These are phyloP conservation scores for Pachydiplax longipennis DNA, from an alignment of 2,888 invertebrate species.

Conservation along the genomic window DNA sequence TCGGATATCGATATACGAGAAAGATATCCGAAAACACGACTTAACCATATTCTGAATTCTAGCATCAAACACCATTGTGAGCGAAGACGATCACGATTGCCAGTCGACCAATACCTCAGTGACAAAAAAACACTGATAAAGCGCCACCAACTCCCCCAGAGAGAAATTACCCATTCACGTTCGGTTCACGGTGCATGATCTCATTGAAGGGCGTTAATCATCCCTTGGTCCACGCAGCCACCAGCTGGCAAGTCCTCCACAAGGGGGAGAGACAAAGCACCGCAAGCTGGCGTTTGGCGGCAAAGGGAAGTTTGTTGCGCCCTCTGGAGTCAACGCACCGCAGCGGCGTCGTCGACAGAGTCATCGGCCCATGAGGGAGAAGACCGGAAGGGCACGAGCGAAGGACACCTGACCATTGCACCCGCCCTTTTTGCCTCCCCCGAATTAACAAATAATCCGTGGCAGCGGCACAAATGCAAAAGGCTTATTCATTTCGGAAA, in stretches of 20 bases:
- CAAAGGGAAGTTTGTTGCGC: slow-evolving; percentile 27
- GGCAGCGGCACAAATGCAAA: neutral
- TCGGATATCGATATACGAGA: too few relatives aligned
- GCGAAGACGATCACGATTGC: too few relatives aligned
- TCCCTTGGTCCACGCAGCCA: slow-evolving; percentile 9
- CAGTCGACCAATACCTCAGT: too few relatives aligned
- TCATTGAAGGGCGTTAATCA: slow-evolving; percentile 24
- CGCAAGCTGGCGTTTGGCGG: neutral
- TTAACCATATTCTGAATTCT: too few relatives aligned
- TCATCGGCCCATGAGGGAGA: slow-evolving; percentile 5
- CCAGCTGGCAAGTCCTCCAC: neutral
- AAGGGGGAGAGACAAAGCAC: neutral
- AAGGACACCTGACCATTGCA: slow-evolving; percentile 33
- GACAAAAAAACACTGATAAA: neutral
- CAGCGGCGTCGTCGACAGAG: neutral
- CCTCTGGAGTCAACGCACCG: slow-evolving; percentile 16
- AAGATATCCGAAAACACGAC: too few relatives aligned
- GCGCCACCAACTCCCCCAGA: slow-evolving; percentile 8
- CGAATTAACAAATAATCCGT: slow-evolving; percentile 1
- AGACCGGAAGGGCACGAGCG: neutral
- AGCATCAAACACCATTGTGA: too few relatives aligned
- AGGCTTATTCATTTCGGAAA: neutral
- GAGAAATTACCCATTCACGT: neutral
- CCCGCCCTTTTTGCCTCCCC: neutral
- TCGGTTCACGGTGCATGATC: slow-evolving; percentile 16